phyloP scores from a whole-genome alignment of 1,140 invertebrate genomes.

The Cryptotermes secundus region DNA sequence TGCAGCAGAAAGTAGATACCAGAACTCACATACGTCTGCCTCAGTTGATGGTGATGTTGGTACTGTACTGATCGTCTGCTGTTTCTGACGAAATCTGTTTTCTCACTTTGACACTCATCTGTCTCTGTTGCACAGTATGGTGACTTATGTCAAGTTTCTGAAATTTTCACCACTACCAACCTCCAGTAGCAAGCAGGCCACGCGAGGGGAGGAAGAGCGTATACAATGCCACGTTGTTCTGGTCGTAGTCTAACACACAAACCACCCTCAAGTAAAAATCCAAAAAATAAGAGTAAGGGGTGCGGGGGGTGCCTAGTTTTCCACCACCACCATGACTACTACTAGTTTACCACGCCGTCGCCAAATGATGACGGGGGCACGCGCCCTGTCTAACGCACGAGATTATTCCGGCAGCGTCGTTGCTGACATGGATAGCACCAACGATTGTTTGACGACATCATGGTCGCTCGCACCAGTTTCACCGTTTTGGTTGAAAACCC shows the following conservation, averaged over 20 bases:
- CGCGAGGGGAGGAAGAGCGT: neutral
- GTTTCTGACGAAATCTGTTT: neutral
- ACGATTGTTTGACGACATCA: constrained; percentile 5
- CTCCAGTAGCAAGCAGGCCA: neutral
- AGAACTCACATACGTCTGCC: neutral
- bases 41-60: neutral
- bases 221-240: neutral
- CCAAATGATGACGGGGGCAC: neutral
- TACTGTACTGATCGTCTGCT: neutral
- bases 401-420: neutral
- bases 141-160: neutral
- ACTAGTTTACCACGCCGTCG: neutral
- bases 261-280: neutral
- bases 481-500: constrained; percentile 8
- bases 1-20: neutral
- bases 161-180: constrained; percentile 1
- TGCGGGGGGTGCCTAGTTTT: neutral
- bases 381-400: constrained; percentile 4
- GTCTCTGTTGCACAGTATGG: neutral
- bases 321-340: neutral
- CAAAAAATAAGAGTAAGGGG: neutral
- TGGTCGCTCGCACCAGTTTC: neutral
- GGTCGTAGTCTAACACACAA: neutral
- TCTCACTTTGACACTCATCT: neutral
- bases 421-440: neutral